Evolutionary conservation across 2,797 vertebrate genomes (phyloP), one percentile per base, ranked within the genome.

Genomic region (Intellagama lesueurii): DNA sequence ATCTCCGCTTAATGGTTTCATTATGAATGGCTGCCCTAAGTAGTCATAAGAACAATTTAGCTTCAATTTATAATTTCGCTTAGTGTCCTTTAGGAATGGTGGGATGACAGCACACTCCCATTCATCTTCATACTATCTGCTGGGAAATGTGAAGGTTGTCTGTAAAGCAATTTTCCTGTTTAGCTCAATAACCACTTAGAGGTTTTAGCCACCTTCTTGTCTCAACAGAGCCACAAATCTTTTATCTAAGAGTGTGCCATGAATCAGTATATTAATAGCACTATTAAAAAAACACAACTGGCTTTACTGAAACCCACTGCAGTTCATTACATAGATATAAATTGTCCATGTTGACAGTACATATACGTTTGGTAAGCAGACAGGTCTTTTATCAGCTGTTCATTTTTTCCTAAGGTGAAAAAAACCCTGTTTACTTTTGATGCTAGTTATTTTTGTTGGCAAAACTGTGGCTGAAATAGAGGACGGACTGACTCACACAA

Each of bases 81-180:
- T 93, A 93, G 89, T 92, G 75, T 85, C 49, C 17, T 93, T 96
- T 90, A 87, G 28, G 92, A 95, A 92, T 81, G 35, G 73, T 88
- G 14, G 86, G 73, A 81, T 0, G 0, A 88, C 83, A 93, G 66
- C 40, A 77, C 49, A 30, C 17, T 72, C 83, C 44, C 73, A 86
- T 90, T 90, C 90, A 87, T 94, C 94, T 92, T 94, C 73, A 92
- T 52, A 88, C 69, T 64, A 88, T 69, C 80, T 95, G 66, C 83
- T 94, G 89, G 47, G 60, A 96, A 95, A 94, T 91, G 70, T 91
- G 87, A 95, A 94, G 87, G 81, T 88, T 93, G 60, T 90, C 83
- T 92, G 11, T 89, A 93, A 94, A 85, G 82, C 32, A 84, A 77
- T 91, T 90, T 91, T 90, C 40, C 76, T 35, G 83, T 92, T 93